Conservation (phyloP, 2,797 vertebrate species). For the Merluccius polli region DNA sequence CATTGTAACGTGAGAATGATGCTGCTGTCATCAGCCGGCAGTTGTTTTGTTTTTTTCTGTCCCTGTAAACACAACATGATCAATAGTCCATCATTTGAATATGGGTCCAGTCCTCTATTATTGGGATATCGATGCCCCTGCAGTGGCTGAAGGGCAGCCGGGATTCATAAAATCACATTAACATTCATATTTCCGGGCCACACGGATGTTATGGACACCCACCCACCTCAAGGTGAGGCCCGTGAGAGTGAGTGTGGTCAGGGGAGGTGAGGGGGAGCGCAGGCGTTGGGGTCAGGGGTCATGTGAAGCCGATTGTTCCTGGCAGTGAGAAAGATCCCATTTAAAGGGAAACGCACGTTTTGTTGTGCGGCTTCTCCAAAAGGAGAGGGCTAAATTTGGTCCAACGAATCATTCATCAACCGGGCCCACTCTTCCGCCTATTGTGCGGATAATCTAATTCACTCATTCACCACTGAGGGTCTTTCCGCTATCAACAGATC, state of each 20-base stretch:
- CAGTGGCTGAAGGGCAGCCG: neutral
- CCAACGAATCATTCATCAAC: constrained; percentile 56
- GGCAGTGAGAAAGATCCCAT: constrained; percentile 25
- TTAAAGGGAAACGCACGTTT: constrained; percentile 35
- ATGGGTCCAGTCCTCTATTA: neutral
- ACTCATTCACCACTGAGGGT: constrained; percentile 64
- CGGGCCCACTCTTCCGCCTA: constrained; percentile 61
- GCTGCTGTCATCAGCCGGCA: neutral
- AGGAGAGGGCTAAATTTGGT: constrained; percentile 43
- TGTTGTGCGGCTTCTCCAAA: constrained; percentile 42
- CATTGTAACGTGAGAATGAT: neutral
- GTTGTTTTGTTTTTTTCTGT: neutral
- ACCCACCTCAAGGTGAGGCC: neutral
- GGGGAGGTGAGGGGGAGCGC: no score
- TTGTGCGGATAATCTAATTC: constrained; percentile 65
- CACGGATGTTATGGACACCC: neutral
- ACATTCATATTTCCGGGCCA: neutral
- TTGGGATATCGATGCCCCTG: neutral
- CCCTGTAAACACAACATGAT: neutral
- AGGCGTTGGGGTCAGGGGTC: constrained; percentile 1
- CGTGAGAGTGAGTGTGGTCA: neutral
- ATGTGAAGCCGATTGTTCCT: constrained; percentile 20
- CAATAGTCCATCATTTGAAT: neutral
- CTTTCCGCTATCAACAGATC: constrained; percentile 68
- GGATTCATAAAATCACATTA: neutral